phyloP scores from a whole-genome alignment of 1,140 invertebrate genomes.

The Pristionchus pacificus region DNA sequence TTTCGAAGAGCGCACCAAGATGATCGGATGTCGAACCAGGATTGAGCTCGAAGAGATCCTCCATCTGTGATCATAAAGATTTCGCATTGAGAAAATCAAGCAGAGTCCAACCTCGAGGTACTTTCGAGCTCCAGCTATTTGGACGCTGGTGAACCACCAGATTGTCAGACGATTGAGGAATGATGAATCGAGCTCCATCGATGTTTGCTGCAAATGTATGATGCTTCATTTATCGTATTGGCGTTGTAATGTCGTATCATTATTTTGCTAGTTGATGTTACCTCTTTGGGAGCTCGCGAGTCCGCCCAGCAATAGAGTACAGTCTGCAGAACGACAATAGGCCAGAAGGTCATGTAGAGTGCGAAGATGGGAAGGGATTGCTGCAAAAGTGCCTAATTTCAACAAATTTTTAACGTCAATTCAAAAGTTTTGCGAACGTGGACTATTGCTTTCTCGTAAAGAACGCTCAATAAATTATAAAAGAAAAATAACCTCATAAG shows the following conservation, averaged over 20 bases:
- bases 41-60: constrained; percentile 50
- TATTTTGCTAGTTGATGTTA: not conserved
- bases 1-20: constrained; percentile 42
- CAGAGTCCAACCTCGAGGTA: constrained; percentile 43
- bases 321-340: not conserved
- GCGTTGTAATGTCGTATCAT: not conserved
- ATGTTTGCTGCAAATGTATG: constrained; percentile 8
- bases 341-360: not conserved
- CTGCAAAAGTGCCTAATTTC: no score
- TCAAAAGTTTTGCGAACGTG: not conserved
- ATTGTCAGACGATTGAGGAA: constrained; percentile 41
- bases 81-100: no score
- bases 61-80: no score
- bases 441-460: no score
- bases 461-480: no score
- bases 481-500: not conserved
- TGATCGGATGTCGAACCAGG: constrained; percentile 26
- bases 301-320: constrained; percentile 9
- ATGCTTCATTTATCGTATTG: not conserved
- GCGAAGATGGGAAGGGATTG: no score
- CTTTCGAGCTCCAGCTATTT: constrained; percentile 40
- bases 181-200: constrained; percentile 34
- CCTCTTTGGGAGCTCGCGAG: not conserved
- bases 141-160: constrained; percentile 55
- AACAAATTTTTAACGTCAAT: not conserved